These are phyloP conservation scores for Xestia sexstrigata DNA, from an alignment of 2,888 invertebrate genomes.

Conservation along the genomic window DNA sequence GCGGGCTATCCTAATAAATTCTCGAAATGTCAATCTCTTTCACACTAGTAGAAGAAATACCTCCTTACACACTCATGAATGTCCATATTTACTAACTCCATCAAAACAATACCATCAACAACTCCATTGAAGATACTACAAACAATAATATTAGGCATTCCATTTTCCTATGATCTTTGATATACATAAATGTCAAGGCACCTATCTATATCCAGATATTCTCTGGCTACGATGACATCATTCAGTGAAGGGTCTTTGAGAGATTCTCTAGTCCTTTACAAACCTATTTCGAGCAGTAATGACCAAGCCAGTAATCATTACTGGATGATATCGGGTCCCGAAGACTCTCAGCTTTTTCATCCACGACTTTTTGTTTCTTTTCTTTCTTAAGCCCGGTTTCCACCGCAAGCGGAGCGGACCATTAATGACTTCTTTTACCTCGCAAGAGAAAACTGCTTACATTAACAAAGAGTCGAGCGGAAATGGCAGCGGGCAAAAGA, in stretches of 20 bases:
- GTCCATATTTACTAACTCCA: neutral
- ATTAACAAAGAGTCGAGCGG: no score
- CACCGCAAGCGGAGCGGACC: no score
- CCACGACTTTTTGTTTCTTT: slow-evolving; percentile 34
- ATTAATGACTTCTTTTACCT: no score
- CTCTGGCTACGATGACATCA: slow-evolving; percentile 21
- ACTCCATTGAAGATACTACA: neutral
- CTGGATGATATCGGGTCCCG: slow-evolving; percentile 14
- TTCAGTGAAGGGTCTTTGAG: slow-evolving; percentile 16
- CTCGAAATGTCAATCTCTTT: no score
- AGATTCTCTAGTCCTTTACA: slow-evolving; percentile 17
- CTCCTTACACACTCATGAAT: no score
- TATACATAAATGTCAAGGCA: slow-evolving; percentile 15
- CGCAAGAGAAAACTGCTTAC: no score
- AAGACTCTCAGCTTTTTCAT: slow-evolving; percentile 40
- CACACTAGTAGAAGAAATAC: no score
- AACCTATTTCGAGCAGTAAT: slow-evolving; percentile 49
- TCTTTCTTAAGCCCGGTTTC: slow-evolving; percentile 22
- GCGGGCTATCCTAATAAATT: no score
- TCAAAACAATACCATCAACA: slow-evolving; percentile 14
- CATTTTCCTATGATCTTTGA: slow-evolving; percentile 23
- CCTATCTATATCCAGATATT: neutral
- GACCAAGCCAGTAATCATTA: slow-evolving; percentile 55
- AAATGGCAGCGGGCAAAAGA: no score
- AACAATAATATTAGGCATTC: slow-evolving; percentile 1